A percentile compares a stretch with the other conserved stretches of the same genome.
Evolutionary conservation across 1,140 invertebrate genomes (phyloP).

Genomic region (Coptotermes formosanus): DNA sequence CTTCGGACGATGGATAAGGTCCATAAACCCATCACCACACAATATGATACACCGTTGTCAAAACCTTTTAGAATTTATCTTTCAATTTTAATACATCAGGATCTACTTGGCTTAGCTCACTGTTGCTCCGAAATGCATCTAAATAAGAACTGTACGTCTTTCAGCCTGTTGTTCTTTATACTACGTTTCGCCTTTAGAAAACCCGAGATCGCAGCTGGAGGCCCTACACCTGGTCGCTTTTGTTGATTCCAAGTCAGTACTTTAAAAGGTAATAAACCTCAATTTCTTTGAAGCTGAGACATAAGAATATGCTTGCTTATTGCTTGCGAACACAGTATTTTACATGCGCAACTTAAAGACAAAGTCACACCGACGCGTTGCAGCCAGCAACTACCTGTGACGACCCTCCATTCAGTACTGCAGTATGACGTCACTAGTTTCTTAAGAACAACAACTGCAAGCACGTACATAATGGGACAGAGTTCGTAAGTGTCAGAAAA

Average conservation of each 20-base stretch:
- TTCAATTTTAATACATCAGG: too few species aligned
- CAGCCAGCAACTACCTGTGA: too few species aligned
- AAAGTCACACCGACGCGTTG: neutral
- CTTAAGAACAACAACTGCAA: too few species aligned
- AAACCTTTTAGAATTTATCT: too few species aligned
- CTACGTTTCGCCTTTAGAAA: neutral
- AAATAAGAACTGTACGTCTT: neutral
- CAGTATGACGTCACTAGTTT: too few species aligned
- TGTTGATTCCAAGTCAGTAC: neutral
- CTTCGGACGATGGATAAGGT: too few species aligned
- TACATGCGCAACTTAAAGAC: neutral
- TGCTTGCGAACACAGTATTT: neutral
- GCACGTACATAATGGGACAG: too few species aligned
- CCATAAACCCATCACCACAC: too few species aligned
- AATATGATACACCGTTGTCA: too few species aligned
- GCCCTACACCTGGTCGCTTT: neutral
- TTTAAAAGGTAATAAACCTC: conserved; percentile 17
- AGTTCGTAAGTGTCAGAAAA: too few species aligned
- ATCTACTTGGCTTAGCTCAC: neutral
- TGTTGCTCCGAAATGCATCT: neutral
- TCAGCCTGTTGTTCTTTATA: neutral
- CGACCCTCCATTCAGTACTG: too few species aligned
- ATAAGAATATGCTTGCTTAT: neutral
- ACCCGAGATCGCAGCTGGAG: neutral
- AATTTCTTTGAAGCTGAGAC: neutral